phyloP scores from a whole-genome alignment of 2,888 invertebrate genomes.

The Euplagia quadripunctaria region DNA sequence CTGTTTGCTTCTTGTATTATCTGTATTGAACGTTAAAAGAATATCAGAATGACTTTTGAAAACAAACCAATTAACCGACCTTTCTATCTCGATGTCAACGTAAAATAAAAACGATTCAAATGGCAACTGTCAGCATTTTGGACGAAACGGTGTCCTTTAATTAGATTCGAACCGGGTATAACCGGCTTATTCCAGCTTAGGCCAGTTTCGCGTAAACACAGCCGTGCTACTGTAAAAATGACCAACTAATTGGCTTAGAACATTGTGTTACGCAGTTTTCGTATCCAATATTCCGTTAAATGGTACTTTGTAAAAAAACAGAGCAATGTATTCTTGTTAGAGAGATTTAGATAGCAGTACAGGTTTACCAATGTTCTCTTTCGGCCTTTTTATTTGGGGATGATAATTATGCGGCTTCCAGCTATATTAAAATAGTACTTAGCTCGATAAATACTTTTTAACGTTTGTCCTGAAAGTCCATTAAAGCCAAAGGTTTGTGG shows the following conservation, averaged over 20 bases:
- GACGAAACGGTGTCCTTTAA: slow-evolving; percentile 82
- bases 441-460: slow-evolving; percentile 45
- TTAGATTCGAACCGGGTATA: slow-evolving; percentile 85
- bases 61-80: slow-evolving; percentile 75
- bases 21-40: slow-evolving; percentile 47
- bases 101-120: slow-evolving; percentile 74
- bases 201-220: slow-evolving; percentile 72
- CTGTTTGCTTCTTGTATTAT: slow-evolving; percentile 51
- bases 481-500: slow-evolving; percentile 60
- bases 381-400: slow-evolving; percentile 20
- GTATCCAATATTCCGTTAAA: slow-evolving; percentile 81
- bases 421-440: slow-evolving; percentile 45
- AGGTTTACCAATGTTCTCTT: slow-evolving; percentile 28
- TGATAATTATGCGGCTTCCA: slow-evolving; percentile 34
- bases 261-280: slow-evolving; percentile 79
- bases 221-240: slow-evolving; percentile 83
- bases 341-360: slow-evolving; percentile 47
- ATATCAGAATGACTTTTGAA: slow-evolving; percentile 55
- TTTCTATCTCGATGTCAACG: slow-evolving; percentile 69
- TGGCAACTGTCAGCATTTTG: slow-evolving; percentile 82
- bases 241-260: slow-evolving; percentile 86
- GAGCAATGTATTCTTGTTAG: slow-evolving; percentile 50
- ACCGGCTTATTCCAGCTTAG: slow-evolving; percentile 85
- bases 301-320: slow-evolving; percentile 71
- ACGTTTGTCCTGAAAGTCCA: slow-evolving; percentile 48